Percentiles rank a stretch among this genome's conserved stretches.
These are phyloP conservation scores for Listrodromus nycthemerus DNA, from an alignment of 2,888 invertebrate species.

Conservation along the genomic window DNA sequence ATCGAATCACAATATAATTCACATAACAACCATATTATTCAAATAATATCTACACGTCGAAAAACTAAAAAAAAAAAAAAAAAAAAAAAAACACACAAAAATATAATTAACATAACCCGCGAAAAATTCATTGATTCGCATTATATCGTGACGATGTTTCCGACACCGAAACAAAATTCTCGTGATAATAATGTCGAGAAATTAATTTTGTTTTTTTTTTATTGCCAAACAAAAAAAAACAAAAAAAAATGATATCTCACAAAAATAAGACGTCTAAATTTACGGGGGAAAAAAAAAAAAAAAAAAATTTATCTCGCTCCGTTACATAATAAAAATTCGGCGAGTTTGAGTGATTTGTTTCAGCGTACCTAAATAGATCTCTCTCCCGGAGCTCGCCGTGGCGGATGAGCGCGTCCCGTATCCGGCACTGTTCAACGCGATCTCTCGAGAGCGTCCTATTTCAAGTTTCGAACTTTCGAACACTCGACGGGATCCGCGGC, in stretches of 20 bases:
- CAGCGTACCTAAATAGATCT: conserved; percentile 22
- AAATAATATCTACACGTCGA: too few relatives aligned
- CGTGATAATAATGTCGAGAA: too few relatives aligned
- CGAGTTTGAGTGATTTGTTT: conserved; percentile 19
- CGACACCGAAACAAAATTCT: too few relatives aligned
- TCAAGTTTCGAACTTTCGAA: conserved; percentile 1
- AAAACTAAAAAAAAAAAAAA: too few relatives aligned
- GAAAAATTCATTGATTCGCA: too few relatives aligned
- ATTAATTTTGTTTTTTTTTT: background rate
- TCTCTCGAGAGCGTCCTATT: background rate
- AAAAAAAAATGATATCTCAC: background rate
- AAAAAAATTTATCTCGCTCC: background rate
- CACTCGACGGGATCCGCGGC: background rate
- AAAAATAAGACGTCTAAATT: background rate
- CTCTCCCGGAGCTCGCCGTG: background rate
- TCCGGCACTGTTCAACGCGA: background rate
- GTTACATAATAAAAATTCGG: conserved; percentile 5
- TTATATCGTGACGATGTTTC: too few relatives aligned
- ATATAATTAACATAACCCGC: too few relatives aligned
- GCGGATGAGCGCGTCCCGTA: background rate
- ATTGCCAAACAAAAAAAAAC: background rate
- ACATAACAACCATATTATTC: too few relatives aligned
- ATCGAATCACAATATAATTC: too few relatives aligned
- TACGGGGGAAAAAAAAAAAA: background rate
- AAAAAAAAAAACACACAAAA: too few relatives aligned